Evolutionary conservation across 2,113 vertebrate genomes (phyloP).

Genomic region (Herpailurus yagouaroundi): DNA sequence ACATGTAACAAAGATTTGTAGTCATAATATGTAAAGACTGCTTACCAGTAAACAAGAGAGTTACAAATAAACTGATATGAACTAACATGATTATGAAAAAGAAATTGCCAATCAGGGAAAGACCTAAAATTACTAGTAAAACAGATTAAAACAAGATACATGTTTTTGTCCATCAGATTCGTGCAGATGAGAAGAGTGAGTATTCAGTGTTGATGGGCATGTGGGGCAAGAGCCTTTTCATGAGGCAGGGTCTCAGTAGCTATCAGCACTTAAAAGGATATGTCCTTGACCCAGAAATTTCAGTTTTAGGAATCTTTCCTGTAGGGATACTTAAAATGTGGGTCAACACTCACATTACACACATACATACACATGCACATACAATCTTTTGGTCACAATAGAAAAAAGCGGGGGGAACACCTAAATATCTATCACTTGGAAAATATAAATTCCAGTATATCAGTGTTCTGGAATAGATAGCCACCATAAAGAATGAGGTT

Average conservation of each 20-base stretch:
- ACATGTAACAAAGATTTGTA: background rate
- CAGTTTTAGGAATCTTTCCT: conserved; percentile 16
- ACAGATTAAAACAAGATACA: background rate
- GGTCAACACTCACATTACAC: background rate
- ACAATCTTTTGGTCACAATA: background rate
- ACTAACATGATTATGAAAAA: background rate
- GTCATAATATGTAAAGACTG: background rate
- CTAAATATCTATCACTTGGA: background rate
- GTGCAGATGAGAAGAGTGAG: background rate
- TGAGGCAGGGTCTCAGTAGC: background rate
- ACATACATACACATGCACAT: background rate
- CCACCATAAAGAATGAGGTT: background rate
- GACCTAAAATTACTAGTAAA: background rate
- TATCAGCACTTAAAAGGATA: background rate
- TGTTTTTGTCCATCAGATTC: background rate
- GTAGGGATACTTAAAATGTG: background rate
- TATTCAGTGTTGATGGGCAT: background rate
- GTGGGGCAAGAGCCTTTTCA: background rate
- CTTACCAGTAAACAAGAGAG: background rate
- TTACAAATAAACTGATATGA: background rate
- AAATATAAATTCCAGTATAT: background rate
- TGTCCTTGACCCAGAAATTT: conserved; percentile 16
- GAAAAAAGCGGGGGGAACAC: background rate
- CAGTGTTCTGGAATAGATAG: background rate
- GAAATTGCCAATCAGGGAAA: background rate